Percentiles rank a stretch among this genome's conserved stretches.
These are phyloP conservation scores for Ochotona princeps DNA, from an alignment of 2,113 vertebrate species.

Conservation along the genomic window DNA sequence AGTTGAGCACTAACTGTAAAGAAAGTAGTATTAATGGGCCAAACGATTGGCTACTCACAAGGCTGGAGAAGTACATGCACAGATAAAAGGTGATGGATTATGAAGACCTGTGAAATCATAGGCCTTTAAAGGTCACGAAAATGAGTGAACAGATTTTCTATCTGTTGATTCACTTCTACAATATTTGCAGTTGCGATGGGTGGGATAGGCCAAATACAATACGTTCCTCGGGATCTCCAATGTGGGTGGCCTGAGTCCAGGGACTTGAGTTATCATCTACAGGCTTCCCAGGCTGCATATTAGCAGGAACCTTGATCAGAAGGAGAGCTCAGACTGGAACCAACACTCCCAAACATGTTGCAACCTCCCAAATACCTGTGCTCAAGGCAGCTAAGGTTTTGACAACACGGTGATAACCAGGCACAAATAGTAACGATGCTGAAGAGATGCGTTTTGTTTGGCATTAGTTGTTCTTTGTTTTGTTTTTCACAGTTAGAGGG, in stretches of 20 bases:
- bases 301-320: too few relatives aligned
- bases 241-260: too few relatives aligned
- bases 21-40: background rate
- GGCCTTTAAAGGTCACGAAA: background rate
- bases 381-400: background rate
- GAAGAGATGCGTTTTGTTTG: background rate
- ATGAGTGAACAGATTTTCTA: background rate
- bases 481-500: background rate
- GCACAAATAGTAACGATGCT: background rate
- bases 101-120: background rate
- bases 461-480: background rate
- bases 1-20: background rate
- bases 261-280: too few relatives aligned
- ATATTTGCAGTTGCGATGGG: too few relatives aligned
- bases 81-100: background rate
- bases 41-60: background rate
- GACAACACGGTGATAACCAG: background rate
- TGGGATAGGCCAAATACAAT: too few relatives aligned
- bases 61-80: background rate
- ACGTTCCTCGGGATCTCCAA: too few relatives aligned
- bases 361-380: background rate
- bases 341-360: too few relatives aligned
- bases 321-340: too few relatives aligned
- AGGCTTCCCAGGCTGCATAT: too few relatives aligned
- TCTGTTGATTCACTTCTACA: too few relatives aligned